Percentiles rank a stretch among this genome's conserved stretches.
These are phyloP conservation scores for Pseudorhiza aurosa DNA, from an alignment of 30 jellyfish, hydroid and myxozoan genomes.

Conservation along the genomic window DNA sequence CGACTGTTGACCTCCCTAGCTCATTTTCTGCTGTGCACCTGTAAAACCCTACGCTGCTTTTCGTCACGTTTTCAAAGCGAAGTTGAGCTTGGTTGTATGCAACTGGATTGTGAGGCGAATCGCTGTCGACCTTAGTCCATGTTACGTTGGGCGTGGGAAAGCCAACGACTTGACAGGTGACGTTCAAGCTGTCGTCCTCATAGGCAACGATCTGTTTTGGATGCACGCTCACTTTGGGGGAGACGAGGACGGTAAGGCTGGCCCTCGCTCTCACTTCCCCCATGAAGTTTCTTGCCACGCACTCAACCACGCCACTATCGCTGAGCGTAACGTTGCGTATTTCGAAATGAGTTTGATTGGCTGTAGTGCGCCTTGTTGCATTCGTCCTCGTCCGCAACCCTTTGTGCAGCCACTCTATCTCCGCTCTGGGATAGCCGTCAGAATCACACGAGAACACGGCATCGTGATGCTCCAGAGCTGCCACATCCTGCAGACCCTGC, in stretches of 20 bases:
- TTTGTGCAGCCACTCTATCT: constrained; percentile 6
- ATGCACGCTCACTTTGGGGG: constrained; percentile 13
- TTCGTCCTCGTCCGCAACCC: background rate
- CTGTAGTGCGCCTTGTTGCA: background rate
- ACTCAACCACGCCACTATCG: constrained; percentile 24
- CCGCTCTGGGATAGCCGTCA: constrained; percentile 34
- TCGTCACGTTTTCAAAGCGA: background rate
- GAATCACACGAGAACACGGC: constrained; percentile 26
- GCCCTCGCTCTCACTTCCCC: constrained; percentile 36
- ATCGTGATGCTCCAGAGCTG: background rate
- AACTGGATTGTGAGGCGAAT: background rate
- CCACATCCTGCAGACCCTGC: background rate
- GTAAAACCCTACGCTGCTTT: constrained; percentile 52
- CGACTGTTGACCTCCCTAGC: constrained; percentile 15
- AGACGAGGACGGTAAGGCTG: constrained; percentile 13
- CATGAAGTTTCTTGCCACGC: constrained; percentile 38
- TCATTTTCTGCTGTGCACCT: constrained; percentile 56
- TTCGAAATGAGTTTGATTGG: constrained; percentile 12
- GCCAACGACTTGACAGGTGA: constrained; percentile 55
- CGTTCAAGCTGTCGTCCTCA: background rate
- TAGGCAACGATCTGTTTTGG: constrained; percentile 9
- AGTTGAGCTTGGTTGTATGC: constrained; percentile 7
- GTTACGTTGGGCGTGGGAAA: constrained; percentile 51
- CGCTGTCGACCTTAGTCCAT: constrained; percentile 44
- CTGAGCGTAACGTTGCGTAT: background rate